Evolutionary conservation across 2,113 vertebrate genomes (phyloP).

Genomic region (Phylloscopus trochilus): DNA sequence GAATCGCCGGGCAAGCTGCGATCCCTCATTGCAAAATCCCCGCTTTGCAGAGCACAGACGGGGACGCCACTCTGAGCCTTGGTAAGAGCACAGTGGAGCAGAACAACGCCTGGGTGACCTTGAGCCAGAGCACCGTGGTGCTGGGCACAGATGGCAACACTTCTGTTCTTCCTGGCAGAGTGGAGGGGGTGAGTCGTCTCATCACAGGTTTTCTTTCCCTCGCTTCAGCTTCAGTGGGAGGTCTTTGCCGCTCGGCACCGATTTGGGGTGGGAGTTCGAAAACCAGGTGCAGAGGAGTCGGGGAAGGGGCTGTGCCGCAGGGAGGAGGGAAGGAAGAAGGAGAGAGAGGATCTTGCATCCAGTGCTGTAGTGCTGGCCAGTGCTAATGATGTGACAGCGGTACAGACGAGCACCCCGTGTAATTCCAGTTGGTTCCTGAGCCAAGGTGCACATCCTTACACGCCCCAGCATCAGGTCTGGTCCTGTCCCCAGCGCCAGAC

Average conservation of each 20-base stretch:
- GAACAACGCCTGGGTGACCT: slow-evolving; percentile 88
- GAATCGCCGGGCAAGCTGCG: slow-evolving; percentile 28
- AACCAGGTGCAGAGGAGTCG: not conserved
- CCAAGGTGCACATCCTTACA: fast-evolving
- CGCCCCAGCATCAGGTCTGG: fast-evolving
- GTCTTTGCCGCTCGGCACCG: fast-evolving
- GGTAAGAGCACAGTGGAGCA: slow-evolving; percentile 81
- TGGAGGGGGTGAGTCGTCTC: slow-evolving; percentile 82
- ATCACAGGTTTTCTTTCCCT: not conserved
- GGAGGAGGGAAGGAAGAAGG: not conserved
- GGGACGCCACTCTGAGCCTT: slow-evolving; percentile 64
- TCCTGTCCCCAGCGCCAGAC: not conserved
- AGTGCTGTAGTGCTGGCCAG: fast-evolving
- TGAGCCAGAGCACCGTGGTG: slow-evolving; percentile 95
- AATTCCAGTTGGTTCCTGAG: fast-evolving
- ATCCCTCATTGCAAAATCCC: slow-evolving; percentile 77
- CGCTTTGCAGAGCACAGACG: slow-evolving; percentile 73
- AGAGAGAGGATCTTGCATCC: fast-evolving
- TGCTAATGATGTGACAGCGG: fast-evolving
- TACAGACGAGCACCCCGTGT: fast-evolving
- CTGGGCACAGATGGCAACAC: slow-evolving; percentile 92
- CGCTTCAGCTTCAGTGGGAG: not conserved
- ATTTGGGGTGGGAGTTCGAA: not conserved
- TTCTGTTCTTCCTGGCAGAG: slow-evolving; percentile 84
- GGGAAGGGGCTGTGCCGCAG: not conserved